A percentile compares a stretch with the other conserved stretches of the same genome.
phyloP scores from a whole-genome alignment of 1,140 invertebrate genomes.

The Mercenaria mercenaria region DNA sequence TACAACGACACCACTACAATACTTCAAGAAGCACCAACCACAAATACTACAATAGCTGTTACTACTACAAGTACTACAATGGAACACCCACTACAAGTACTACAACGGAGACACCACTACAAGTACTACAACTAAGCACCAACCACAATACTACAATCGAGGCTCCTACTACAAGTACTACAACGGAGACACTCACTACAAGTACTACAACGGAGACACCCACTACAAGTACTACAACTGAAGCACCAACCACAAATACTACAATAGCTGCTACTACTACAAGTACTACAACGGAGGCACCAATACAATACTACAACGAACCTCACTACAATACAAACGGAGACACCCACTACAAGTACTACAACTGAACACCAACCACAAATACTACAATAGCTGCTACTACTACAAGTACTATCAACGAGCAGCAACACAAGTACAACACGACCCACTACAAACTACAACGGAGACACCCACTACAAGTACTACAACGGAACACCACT shows the following conservation, averaged over 20 bases:
- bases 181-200: constrained; percentile 60
- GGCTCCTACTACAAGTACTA: constrained; percentile 65
- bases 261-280: constrained; percentile 49
- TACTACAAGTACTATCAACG: neutral
- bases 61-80: constrained; percentile 22
- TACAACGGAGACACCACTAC: neutral
- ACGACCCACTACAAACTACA: constrained; percentile 9
- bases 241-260: constrained; percentile 64
- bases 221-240: constrained; percentile 30
- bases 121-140: constrained; percentile 46
- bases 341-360: neutral
- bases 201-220: constrained; percentile 57
- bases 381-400: constrained; percentile 18
- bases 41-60: neutral
- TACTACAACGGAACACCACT: constrained; percentile 31
- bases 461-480: constrained; percentile 19
- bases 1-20: neutral
- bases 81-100: neutral
- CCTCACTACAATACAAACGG: neutral
- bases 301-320: neutral
- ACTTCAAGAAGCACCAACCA: neutral
- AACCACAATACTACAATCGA: constrained; percentile 60
- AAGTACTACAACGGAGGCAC: no score
- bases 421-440: constrained; percentile 55
- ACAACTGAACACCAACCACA: constrained; percentile 3